phyloP scores from a whole-genome alignment of 2,797 vertebrate species.

The Heteromormyrus szaboi region DNA sequence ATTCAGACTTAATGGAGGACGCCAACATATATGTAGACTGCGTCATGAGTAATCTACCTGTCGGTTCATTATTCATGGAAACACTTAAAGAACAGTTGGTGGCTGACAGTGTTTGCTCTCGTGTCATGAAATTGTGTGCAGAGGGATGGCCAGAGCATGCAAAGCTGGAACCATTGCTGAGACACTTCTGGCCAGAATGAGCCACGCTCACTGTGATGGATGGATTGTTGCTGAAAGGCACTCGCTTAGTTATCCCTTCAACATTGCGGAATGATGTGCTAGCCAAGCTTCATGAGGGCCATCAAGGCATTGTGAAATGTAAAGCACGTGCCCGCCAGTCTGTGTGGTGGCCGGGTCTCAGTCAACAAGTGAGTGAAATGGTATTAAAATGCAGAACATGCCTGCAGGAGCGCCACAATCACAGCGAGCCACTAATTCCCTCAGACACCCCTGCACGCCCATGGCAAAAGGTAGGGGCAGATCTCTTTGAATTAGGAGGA shows the following conservation, averaged over 20 bases:
- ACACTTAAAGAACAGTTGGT: neutral
- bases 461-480: constrained; percentile 20
- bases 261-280: neutral
- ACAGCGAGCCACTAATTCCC: constrained; percentile 11
- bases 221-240: neutral
- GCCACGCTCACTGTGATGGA: neutral
- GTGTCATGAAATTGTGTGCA: neutral
- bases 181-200: neutral
- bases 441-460: neutral
- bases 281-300: neutral
- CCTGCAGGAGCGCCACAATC: constrained; percentile 13
- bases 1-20: constrained; percentile 6
- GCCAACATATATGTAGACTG: constrained; percentile 18
- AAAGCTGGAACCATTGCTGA: neutral
- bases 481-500: constrained; percentile 12
- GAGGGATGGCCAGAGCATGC: neutral
- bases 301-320: constrained; percentile 16
- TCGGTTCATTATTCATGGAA: neutral
- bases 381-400: constrained; percentile 23
- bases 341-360: constrained; percentile 22
- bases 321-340: neutral
- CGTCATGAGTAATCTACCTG: neutral
- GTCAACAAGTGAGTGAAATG: constrained; percentile 16
- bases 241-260: neutral
- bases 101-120: neutral